phyloP scores from a whole-genome alignment of 2,797 vertebrate species.

The Enteromius thamalakanensis region DNA sequence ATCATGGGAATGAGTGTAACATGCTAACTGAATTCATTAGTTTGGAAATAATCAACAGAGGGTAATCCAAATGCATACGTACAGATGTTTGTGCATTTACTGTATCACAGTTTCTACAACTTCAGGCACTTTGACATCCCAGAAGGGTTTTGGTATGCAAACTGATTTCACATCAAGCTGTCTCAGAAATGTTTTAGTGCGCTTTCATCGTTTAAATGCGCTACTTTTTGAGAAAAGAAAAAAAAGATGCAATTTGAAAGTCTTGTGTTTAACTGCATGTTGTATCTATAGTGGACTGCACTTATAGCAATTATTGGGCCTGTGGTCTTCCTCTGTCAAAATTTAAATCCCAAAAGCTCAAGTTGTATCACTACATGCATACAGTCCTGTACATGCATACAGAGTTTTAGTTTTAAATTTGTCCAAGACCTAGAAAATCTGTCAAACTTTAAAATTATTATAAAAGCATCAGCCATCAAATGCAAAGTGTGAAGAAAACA shows the following conservation, averaged over 20 bases:
- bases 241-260: not conserved
- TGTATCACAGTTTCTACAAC: constrained; percentile 1
- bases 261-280: not conserved
- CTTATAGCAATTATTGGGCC: too few relatives aligned
- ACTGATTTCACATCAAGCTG: not conserved
- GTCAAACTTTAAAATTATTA: not conserved
- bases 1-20: constrained; percentile 42
- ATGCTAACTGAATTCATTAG: constrained; percentile 43
- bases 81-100: not conserved
- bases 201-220: not conserved
- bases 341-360: not conserved
- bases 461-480: not conserved
- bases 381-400: not conserved
- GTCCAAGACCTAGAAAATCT: not conserved
- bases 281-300: not conserved
- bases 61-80: not conserved
- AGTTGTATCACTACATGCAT: not conserved
- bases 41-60: constrained; percentile 36
- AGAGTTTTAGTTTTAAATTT: not conserved
- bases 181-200: not conserved
- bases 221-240: not conserved
- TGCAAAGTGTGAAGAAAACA: not conserved
- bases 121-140: not conserved
- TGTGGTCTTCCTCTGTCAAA: not conserved
- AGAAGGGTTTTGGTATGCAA: not conserved